Percentiles rank a stretch among this genome's conserved stretches.
Evolutionary conservation across 2,888 invertebrate genomes (phyloP).

Genomic region (Teleiodes luculella): DNA sequence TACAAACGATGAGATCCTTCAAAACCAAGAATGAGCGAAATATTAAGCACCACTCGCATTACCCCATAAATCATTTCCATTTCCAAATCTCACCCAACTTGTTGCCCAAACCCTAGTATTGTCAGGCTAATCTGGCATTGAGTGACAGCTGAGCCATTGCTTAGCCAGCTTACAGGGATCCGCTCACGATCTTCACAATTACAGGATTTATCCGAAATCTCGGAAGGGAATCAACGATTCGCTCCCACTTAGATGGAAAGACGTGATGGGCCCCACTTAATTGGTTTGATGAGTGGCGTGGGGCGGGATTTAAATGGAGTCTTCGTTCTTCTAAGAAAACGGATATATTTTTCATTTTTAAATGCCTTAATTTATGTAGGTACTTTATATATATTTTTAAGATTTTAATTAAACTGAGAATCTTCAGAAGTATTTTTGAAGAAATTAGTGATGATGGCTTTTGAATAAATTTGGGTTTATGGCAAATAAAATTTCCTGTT

Average conservation of each 20-base stretch:
- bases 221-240: neutral
- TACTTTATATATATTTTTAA: too few species aligned
- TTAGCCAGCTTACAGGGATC: slow-evolving; percentile 11
- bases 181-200: slow-evolving; percentile 1
- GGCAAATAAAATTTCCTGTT: too few species aligned
- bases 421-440: too few species aligned
- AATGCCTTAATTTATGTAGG: too few species aligned
- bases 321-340: too few species aligned
- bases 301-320: neutral
- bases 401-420: too few species aligned
- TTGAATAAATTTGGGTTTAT: too few species aligned
- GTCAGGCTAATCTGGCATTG: slow-evolving; percentile 15
- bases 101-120: slow-evolving; percentile 11
- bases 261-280: neutral
- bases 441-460: too few species aligned
- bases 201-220: neutral
- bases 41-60: too few species aligned
- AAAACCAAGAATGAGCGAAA: too few species aligned
- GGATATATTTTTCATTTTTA: too few species aligned
- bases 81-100: slow-evolving; percentile 7
- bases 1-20: too few species aligned
- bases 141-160: slow-evolving; percentile 18
- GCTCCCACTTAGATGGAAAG: neutral
- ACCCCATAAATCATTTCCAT: slow-evolving; percentile 9
- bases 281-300: neutral